These are phyloP conservation scores for Procambarus virginalis DNA, from an alignment of 1,140 invertebrate genomes.

Conservation along the genomic window DNA sequence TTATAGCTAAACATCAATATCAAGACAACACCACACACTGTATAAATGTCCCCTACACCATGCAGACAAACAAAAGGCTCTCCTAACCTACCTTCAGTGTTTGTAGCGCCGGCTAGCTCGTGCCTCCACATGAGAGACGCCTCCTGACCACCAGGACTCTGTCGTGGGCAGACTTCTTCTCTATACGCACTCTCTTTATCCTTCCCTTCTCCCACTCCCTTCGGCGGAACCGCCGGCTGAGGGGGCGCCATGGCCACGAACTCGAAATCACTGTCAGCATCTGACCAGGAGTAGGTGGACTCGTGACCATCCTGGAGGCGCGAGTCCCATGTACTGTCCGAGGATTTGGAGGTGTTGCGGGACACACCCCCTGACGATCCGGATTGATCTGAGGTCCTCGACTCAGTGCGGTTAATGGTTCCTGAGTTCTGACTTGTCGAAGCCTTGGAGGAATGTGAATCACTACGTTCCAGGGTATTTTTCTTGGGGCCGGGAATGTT, in stretches of 20 bases:
- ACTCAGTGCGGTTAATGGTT: slow-evolving; percentile 1
- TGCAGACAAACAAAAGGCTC: too few relatives aligned
- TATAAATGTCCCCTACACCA: too few relatives aligned
- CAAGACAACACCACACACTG: too few relatives aligned
- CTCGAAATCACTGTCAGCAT: slow-evolving; percentile 70
- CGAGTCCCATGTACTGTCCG: slow-evolving; percentile 36
- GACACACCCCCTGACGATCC: slow-evolving; percentile 4
- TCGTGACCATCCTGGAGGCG: slow-evolving; percentile 54
- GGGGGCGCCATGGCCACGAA: slow-evolving; percentile 53
- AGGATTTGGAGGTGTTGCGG: slow-evolving; percentile 51
- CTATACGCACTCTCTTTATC: not conserved
- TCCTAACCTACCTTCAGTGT: not conserved
- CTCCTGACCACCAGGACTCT: too few relatives aligned
- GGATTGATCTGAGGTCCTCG: slow-evolving; percentile 7
- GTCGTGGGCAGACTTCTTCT: too few relatives aligned
- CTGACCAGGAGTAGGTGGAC: slow-evolving; percentile 69
- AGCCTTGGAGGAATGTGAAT: slow-evolving; percentile 47
- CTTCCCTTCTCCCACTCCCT: slow-evolving; percentile 3
- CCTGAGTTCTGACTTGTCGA: slow-evolving; percentile 30
- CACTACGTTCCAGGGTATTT: slow-evolving; percentile 14
- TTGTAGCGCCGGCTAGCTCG: not conserved
- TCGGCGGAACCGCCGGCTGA: slow-evolving; percentile 45
- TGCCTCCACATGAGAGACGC: too few relatives aligned
- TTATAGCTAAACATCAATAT: too few relatives aligned
- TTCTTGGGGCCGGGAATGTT: not conserved